A percentile compares a stretch with the other conserved stretches of the same genome.
These are phyloP conservation scores for Neodiprion fabricii DNA, from an alignment of 1,140 invertebrate genomes.

Conservation along the genomic window DNA sequence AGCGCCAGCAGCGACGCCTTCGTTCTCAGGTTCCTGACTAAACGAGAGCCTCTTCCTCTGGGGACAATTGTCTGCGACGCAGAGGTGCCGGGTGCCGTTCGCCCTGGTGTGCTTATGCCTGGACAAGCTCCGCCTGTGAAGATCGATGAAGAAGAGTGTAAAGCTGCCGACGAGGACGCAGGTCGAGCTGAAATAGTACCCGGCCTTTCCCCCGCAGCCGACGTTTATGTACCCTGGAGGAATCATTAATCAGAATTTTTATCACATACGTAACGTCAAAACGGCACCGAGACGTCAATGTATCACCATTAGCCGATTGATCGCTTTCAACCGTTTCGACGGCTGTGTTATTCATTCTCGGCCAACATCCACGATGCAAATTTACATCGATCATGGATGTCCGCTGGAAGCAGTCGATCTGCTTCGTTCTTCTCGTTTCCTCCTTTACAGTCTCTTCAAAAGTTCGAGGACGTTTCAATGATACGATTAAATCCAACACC, in stretches of 20 bases:
- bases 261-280: background rate
- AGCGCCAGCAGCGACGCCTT: slow-evolving; percentile 55
- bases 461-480: too few relatives aligned
- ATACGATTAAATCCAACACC: too few relatives aligned
- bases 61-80: slow-evolving; percentile 65
- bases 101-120: slow-evolving; percentile 71
- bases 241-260: slow-evolving; percentile 27
- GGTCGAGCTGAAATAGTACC: slow-evolving; percentile 83
- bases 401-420: too few relatives aligned
- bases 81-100: slow-evolving; percentile 65
- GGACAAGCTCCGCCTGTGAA: slow-evolving; percentile 74
- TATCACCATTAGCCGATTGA: background rate
- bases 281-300: background rate
- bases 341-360: background rate
- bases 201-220: slow-evolving; percentile 74
- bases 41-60: slow-evolving; percentile 67
- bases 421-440: too few relatives aligned
- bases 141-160: slow-evolving; percentile 80
- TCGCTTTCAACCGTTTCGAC: background rate
- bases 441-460: too few relatives aligned
- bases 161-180: slow-evolving; percentile 78
- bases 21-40: slow-evolving; percentile 66
- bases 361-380: too few relatives aligned
- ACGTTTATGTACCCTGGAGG: slow-evolving; percentile 79
- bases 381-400: too few relatives aligned